These are phyloP conservation scores for Amphipyra tragopoginis DNA, from an alignment of 2,888 invertebrate species.

Conservation along the genomic window DNA sequence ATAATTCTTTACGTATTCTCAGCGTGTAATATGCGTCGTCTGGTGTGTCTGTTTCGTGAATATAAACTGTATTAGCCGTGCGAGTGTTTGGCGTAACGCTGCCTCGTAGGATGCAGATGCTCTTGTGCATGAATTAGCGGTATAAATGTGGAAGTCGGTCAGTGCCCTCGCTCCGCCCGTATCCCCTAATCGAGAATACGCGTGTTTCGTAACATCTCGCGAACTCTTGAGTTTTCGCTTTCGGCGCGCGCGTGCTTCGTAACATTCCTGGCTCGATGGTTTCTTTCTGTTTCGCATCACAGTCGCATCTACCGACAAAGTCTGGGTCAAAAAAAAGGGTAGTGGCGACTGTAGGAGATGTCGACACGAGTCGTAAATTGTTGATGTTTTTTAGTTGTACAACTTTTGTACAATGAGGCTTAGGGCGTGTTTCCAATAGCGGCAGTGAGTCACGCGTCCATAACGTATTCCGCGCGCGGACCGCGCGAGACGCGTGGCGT, in stretches of 20 bases:
- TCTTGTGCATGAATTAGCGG: slow-evolving; percentile 85
- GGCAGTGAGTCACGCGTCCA: slow-evolving; percentile 77
- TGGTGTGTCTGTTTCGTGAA: slow-evolving; percentile 76
- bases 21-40: slow-evolving; percentile 70
- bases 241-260: slow-evolving; percentile 72
- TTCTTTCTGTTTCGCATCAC: slow-evolving; percentile 74
- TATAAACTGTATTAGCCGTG: slow-evolving; percentile 78
- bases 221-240: slow-evolving; percentile 82
- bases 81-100: slow-evolving; percentile 71
- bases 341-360: slow-evolving; percentile 69
- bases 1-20: slow-evolving; percentile 83
- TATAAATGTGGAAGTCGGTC: slow-evolving; percentile 88
- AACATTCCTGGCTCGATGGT: slow-evolving; percentile 69
- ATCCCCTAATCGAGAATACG: slow-evolving; percentile 84
- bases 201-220: slow-evolving; percentile 82
- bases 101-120: slow-evolving; percentile 80
- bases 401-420: slow-evolving; percentile 59
- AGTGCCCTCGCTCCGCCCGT: slow-evolving; percentile 80
- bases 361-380: slow-evolving; percentile 77
- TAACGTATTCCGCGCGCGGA: slow-evolving; percentile 80
- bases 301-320: slow-evolving; percentile 60
- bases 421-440: slow-evolving; percentile 61
- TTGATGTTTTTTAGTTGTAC: slow-evolving; percentile 67
- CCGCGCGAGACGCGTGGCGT: slow-evolving; percentile 72
- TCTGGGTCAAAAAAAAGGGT: slow-evolving; percentile 56